Evolutionary conservation across 2,113 vertebrate genomes (phyloP), one percentile per base, ranked within the genome.

Genomic region (Burhinus oedicnemus): DNA sequence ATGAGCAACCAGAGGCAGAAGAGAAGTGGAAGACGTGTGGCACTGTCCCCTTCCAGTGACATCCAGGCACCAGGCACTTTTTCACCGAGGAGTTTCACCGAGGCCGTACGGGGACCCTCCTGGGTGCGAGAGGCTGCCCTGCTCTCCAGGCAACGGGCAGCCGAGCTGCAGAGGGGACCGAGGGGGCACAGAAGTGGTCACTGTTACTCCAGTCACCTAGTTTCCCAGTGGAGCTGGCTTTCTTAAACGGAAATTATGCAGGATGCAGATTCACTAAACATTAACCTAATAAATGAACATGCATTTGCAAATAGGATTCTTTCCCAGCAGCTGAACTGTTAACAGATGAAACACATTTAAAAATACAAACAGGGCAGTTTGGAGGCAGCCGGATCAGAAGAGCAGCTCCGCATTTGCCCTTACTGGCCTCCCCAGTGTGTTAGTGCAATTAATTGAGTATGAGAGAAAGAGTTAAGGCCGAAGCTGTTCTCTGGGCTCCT

Each of bases 381-480:
- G 21, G 30, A 60, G 49, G 76, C 45, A 71, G 57, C 8, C 57
- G 89, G n/a, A 81, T 62, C 62, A 87, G 61, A 83, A 65, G 4
- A 10, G 2, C 21, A 80, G 49, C 61, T 42, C 51, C 3, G 0
- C 14, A 29, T 34, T 42, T 51, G 22, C 45, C 36, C 22, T 68
- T 38, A n/a, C 2, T 47, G 52, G 25, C 34, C 17, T 80, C 36
- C 18, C 8, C 34, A 42, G 5, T 6, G 6, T 30, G 11, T 62
- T 64, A 76, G 49, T 2, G 4, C 11, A 89, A 51, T 77, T 52
- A 82, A 87, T 7, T 11, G 38, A 96, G 29, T 69, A 60, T 44
- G 40, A 92, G 78, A 61, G 40, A 55, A 94, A 93, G 89, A 92
- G 54, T 96, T 97, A 95, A 96, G 2, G 1, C 17, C 87, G 61